A percentile compares a stretch with the other conserved stretches of the same genome.
phyloP scores from a whole-genome alignment of 2,888 invertebrate species.

The Mesochorus sp. region DNA sequence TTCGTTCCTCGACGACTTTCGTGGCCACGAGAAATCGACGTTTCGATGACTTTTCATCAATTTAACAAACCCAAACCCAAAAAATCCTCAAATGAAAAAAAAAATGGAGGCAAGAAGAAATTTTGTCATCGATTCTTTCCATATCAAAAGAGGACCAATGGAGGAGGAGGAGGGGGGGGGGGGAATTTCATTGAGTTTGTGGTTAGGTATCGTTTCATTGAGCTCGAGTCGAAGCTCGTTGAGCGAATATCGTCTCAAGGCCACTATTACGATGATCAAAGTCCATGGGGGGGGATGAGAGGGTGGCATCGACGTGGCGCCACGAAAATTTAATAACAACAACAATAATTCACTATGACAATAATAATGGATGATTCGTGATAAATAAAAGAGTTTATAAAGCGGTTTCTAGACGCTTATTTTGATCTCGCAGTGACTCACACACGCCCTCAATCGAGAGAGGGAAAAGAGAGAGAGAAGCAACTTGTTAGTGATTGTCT shows the following conservation, averaged over 20 bases:
- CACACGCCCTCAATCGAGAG: conserved; percentile 78
- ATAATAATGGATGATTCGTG: no score
- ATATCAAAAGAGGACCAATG: no score
- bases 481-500: conserved; percentile 79
- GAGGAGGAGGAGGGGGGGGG: no score
- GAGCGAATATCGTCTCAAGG: conserved; percentile 6
- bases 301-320: conserved; percentile 34
- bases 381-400: conserved; percentile 22
- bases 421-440: conserved; percentile 72
- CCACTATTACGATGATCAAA: conserved; percentile 17
- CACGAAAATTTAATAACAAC: conserved; percentile 40
- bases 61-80: no score
- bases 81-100: no score
- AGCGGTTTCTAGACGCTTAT: neutral
- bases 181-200: no score
- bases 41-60: no score
- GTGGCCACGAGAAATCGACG: no score
- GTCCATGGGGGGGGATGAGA: neutral
- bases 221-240: neutral
- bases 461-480: conserved; percentile 71
- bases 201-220: no score
- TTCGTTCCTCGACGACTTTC: no score
- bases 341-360: neutral
- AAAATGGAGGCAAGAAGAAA: no score
- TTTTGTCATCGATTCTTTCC: no score